Conservation (phyloP, 1,140 invertebrate genomes). For the Odontomachus brunneus region DNA sequence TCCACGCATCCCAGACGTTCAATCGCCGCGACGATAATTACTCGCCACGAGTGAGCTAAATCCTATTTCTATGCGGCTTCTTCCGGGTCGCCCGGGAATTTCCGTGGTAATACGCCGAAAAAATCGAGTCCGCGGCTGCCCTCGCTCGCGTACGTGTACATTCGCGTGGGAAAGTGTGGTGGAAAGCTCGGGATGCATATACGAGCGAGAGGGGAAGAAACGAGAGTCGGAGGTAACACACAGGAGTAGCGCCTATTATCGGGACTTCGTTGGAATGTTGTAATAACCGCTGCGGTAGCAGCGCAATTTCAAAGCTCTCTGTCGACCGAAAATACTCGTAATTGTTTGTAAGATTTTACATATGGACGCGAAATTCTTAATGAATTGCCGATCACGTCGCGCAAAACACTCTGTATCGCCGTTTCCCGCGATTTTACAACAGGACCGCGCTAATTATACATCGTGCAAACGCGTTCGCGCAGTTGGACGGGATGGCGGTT, state of each 20-base stretch:
- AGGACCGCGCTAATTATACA: too few relatives aligned
- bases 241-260: slow-evolving; percentile 59
- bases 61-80: slow-evolving; percentile 55
- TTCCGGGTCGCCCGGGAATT: slow-evolving; percentile 53
- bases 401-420: too few relatives aligned
- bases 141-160: slow-evolving; percentile 44
- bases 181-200: not conserved
- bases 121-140: slow-evolving; percentile 72
- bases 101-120: slow-evolving; percentile 62
- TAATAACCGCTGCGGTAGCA: slow-evolving; percentile 71
- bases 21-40: slow-evolving; percentile 73
- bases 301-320: slow-evolving; percentile 30
- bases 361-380: not conserved
- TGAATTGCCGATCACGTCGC: slow-evolving; percentile 1
- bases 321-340: not conserved
- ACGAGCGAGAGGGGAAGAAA: slow-evolving; percentile 9
- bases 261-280: slow-evolving; percentile 66
- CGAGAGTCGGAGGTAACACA: slow-evolving; percentile 8
- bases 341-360: slow-evolving; percentile 29
- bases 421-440: too few relatives aligned
- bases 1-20: slow-evolving; percentile 12
- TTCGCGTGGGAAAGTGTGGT: slow-evolving; percentile 32
- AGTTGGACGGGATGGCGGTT: too few relatives aligned
- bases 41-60: slow-evolving; percentile 65
- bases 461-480: too few relatives aligned